phyloP scores from a whole-genome alignment of 2,113 vertebrate genomes.

The Silurus glanis region DNA sequence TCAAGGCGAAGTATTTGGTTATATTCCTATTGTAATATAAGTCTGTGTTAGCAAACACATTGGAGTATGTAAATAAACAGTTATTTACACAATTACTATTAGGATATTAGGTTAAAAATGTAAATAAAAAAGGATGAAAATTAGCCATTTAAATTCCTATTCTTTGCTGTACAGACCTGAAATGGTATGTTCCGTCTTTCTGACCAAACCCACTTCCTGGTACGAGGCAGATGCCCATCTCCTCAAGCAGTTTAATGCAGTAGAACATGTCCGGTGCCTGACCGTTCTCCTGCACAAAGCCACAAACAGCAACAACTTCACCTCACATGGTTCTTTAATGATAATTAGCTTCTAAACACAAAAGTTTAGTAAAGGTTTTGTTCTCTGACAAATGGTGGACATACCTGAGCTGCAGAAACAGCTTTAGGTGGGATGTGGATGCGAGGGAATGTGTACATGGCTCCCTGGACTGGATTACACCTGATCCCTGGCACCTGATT shows the following conservation, averaged over 20 bases:
- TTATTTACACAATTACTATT: neutral
- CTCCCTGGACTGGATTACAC: slow-evolving; percentile 81
- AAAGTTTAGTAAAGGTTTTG: too few relatives aligned
- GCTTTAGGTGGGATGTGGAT: slow-evolving; percentile 72
- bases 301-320: neutral
- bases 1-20: neutral
- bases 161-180: slow-evolving; percentile 69
- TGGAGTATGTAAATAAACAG: neutral
- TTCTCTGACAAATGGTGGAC: neutral
- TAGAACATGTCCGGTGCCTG: slow-evolving; percentile 81
- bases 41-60: neutral
- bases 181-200: slow-evolving; percentile 77
- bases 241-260: slow-evolving; percentile 78
- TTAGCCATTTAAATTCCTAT: neutral
- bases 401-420: slow-evolving; percentile 69
- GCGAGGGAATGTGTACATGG: slow-evolving; percentile 80
- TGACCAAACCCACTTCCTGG: slow-evolving; percentile 84
- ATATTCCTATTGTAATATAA: neutral
- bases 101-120: too few relatives aligned
- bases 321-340: slow-evolving; percentile 13
- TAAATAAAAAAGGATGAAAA: neutral
- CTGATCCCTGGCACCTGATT: slow-evolving; percentile 68
- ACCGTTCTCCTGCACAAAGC: slow-evolving; percentile 66
- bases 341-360: neutral
- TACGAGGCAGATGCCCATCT: slow-evolving; percentile 81